Percentiles rank a stretch among this genome's conserved stretches.
phyloP scores from a whole-genome alignment of 2,113 vertebrate genomes.

The Oryzias javanicus region DNA sequence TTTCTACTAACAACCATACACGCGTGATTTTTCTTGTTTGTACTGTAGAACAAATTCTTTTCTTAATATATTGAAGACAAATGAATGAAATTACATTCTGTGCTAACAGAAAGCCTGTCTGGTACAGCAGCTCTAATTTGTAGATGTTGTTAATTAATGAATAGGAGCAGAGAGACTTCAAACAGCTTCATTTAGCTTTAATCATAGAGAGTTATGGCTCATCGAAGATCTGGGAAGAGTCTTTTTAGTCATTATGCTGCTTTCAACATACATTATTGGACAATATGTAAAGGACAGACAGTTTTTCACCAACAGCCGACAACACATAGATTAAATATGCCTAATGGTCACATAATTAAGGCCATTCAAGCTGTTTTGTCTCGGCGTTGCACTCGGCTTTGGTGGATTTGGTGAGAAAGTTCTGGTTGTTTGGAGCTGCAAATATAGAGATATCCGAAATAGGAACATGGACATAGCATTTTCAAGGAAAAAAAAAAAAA shows the following conservation, averaged over 20 bases:
- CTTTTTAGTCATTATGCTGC: slow-evolving; percentile 7
- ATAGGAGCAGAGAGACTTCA: neutral
- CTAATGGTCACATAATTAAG: neutral
- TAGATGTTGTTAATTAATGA: slow-evolving; percentile 15
- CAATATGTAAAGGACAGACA: neutral
- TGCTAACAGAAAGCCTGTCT: neutral
- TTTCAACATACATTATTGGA: slow-evolving; percentile 3
- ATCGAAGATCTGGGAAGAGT: slow-evolving; percentile 4
- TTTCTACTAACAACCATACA: no score
- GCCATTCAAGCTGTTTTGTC: neutral
- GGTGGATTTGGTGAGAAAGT: slow-evolving; percentile 1
- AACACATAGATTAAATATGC: neutral
- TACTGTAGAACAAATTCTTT: no score
- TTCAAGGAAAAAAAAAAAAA: neutral
- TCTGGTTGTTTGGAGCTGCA: neutral
- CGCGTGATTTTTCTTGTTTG: no score
- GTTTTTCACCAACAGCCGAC: neutral
- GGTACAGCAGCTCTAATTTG: neutral
- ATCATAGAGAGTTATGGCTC: slow-evolving; percentile 3
- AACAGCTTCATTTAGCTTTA: slow-evolving; percentile 6
- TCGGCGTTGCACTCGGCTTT: neutral
- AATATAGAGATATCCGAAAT: no score
- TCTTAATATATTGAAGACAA: no score
- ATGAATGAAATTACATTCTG: no score
- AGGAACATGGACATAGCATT: neutral